Conservation (phyloP, 2,888 invertebrate species). For the Catocala sponsa region DNA sequence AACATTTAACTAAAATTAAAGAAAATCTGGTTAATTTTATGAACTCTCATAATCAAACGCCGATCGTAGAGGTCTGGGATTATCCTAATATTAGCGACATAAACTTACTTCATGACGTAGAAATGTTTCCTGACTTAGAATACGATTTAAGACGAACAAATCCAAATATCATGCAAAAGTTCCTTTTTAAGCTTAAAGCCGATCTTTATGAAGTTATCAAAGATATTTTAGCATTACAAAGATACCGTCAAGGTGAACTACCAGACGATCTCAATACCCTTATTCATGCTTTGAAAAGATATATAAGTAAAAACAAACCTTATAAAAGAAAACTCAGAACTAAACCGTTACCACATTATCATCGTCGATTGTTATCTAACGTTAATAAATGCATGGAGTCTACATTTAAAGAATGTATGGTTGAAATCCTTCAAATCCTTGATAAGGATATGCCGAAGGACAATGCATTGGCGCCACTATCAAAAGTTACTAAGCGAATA, state of each 20-base stretch:
- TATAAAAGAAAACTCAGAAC: constrained; percentile 16
- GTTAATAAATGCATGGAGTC: constrained; percentile 8
- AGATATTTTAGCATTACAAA: constrained; percentile 63
- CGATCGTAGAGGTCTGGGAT: constrained; percentile 14
- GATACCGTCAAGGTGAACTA: constrained; percentile 46
- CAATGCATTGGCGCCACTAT: constrained; percentile 57
- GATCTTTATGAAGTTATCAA: constrained; percentile 69
- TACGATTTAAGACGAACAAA: constrained; percentile 48
- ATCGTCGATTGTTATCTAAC: constrained; percentile 3
- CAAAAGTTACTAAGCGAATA: constrained; percentile 56
- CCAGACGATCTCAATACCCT: constrained; percentile 62
- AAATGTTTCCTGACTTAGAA: constrained; percentile 45
- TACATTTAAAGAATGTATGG: constrained; percentile 46
- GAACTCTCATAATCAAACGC: constrained; percentile 31
- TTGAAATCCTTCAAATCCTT: constrained; percentile 60
- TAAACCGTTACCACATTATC: background rate
- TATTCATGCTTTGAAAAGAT: constrained; percentile 62
- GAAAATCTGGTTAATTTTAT: constrained; percentile 58
- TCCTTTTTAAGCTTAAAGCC: constrained; percentile 64
- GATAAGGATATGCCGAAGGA: constrained; percentile 54
- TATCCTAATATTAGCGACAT: constrained; percentile 38
- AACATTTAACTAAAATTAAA: constrained; percentile 60
- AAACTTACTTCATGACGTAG: constrained; percentile 42
- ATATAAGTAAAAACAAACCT: constrained; percentile 44
- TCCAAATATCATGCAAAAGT: constrained; percentile 47